Percentiles rank a stretch among this genome's conserved stretches.
Conservation (phyloP, 2,797 vertebrate species). For the Parauchenoglanis ngamensis region DNA sequence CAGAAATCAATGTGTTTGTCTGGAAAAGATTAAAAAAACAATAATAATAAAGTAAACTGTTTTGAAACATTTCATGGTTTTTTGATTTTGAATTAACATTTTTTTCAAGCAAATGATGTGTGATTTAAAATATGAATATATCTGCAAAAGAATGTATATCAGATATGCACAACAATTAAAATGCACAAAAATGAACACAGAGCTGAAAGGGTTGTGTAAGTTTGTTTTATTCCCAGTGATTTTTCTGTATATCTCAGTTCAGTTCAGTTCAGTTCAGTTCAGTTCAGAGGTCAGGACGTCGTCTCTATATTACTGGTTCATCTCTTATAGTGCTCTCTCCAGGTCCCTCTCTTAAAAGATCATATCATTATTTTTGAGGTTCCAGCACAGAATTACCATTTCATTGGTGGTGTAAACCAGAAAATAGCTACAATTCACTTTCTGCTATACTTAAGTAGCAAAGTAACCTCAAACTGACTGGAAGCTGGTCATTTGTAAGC, state of each 20-base stretch:
- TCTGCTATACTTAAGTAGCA: not conserved
- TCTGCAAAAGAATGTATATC: conserved; percentile 59
- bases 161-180: conserved; percentile 64
- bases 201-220: conserved; percentile 59
- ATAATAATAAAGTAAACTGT: conserved; percentile 82
- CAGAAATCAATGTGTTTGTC: conserved; percentile 95
- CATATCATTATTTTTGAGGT: not conserved
- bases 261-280: conserved; percentile 11
- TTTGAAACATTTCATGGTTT: conserved; percentile 82
- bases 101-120: conserved; percentile 60
- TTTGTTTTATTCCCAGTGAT: conserved; percentile 52
- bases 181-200: conserved; percentile 62
- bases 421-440: not conserved
- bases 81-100: conserved; percentile 58
- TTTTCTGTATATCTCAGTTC: not conserved
- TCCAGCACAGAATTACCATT: not conserved
- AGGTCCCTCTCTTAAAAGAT: not conserved
- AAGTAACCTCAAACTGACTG: not conserved
- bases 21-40: conserved; percentile 80
- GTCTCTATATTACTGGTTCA: not conserved
- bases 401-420: not conserved
- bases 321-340: not conserved
- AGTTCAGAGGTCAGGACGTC: conserved; percentile 19
- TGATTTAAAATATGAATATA: conserved; percentile 59
- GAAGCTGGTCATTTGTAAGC: not conserved